Percentiles rank a stretch among this genome's conserved stretches.
These are phyloP conservation scores for Tinamus major DNA, from an alignment of 2,797 vertebrate species.

Conservation along the genomic window DNA sequence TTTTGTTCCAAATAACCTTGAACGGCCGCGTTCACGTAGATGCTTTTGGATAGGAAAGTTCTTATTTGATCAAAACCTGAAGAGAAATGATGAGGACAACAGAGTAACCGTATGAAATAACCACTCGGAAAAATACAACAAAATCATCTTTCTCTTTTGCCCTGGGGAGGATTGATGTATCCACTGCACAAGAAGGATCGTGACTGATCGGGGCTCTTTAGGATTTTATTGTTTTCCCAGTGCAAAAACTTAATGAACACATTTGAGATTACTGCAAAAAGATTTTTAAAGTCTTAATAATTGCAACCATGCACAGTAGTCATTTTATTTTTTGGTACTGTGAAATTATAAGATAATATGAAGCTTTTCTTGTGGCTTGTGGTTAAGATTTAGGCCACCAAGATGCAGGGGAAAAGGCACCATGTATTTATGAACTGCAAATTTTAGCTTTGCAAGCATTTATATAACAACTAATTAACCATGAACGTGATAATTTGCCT, in stretches of 20 bases:
- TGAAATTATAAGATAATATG: not conserved
- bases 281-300: not conserved
- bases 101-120: not conserved
- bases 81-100: not conserved
- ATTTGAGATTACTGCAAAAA: not conserved
- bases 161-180: not conserved
- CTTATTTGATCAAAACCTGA: not conserved
- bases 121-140: not conserved
- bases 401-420: not conserved
- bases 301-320: not conserved
- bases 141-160: not conserved
- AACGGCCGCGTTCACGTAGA: not conserved
- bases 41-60: not conserved
- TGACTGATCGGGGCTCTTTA: not conserved
- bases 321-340: not conserved
- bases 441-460: too few species aligned
- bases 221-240: not conserved
- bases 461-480: not conserved
- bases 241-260: not conserved
- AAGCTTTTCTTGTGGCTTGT: not conserved
- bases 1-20: not conserved
- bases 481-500: not conserved
- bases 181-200: not conserved
- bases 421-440: not conserved
- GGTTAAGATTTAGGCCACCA: not conserved